phyloP scores from a whole-genome alignment of 2,113 vertebrate species.

The Crotalus viridis region DNA sequence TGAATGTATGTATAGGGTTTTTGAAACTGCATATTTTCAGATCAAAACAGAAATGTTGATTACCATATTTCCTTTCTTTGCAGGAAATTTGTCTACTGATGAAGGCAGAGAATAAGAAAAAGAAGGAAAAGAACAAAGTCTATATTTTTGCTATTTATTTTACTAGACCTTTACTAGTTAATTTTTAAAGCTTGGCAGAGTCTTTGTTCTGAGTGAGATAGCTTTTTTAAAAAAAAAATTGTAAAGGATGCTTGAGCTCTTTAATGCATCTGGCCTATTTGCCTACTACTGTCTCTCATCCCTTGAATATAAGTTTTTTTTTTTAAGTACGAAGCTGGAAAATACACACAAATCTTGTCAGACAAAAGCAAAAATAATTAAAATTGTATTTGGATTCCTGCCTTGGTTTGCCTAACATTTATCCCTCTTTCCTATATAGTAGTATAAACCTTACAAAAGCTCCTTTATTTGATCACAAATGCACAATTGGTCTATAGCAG shows the following conservation, averaged over 20 bases:
- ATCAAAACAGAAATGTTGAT: not conserved
- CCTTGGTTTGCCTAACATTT: slow-evolving; percentile 33
- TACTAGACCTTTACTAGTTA: not conserved
- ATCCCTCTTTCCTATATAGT: slow-evolving; percentile 31
- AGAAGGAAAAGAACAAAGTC: not conserved
- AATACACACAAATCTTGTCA: not conserved
- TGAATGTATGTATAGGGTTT: not conserved
- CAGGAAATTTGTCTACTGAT: not conserved
- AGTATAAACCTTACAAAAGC: slow-evolving; percentile 29
- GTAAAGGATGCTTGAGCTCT: not conserved
- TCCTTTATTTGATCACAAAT: slow-evolving; percentile 50
- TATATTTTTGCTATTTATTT: not conserved
- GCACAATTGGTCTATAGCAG: slow-evolving; percentile 48
- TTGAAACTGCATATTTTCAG: not conserved
- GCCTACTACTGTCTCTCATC: not conserved
- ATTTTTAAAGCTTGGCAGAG: not conserved
- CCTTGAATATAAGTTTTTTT: not conserved
- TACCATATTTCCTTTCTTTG: not conserved
- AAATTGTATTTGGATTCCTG: slow-evolving; percentile 30
- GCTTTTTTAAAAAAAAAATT: not conserved
- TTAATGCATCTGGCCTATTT: not conserved
- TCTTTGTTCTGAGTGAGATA: not conserved
- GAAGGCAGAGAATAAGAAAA: not conserved
- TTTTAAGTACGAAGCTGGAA: not conserved
- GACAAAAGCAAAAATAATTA: slow-evolving; percentile 29